Evolutionary conservation across 1,140 invertebrate species (phyloP), one percentile per base, ranked within the genome.

Genomic region (Drosophila eugracilis): DNA sequence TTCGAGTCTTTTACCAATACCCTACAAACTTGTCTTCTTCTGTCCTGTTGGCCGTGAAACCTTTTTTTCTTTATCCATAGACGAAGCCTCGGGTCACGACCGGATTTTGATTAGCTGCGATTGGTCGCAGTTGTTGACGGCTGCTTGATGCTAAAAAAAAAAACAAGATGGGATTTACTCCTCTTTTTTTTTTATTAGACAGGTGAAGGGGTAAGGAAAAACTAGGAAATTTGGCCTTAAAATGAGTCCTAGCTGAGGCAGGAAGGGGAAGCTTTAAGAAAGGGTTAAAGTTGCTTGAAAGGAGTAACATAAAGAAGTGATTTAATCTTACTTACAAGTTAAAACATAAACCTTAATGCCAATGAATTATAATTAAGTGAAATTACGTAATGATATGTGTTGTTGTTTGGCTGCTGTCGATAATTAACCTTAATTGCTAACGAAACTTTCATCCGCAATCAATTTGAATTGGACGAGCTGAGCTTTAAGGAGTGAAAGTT

Each of bases 71-170:
- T 47, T 60, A 59, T 59, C 45, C 0, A n/a, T 36, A 12, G 55
- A 17, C 14, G 9, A 14, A 12, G 37, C 9, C 17, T 36, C 17
- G 28, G 58, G 66, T 62, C 58, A 67, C 57, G 55, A 59, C 55
- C 32, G 32, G 28, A 21, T 28, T 70, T 70, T 70, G 66, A 70
- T 70, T 70, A 63, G 66, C 49, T 63, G 48, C 57, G 49, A 70
- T 70, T 67, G 65, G 55, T 44, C 55, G 65, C 65, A 67, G 65
- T 52, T 67, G 55, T 45, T 63, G 55, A 70, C 42, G 65, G 19
- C 9, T 15, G 17, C 32, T 36, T 32, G 58, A 62, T 24, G 37
- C 19, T 1, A 12, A 37, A 57, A 66, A 45, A 44, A 72, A 72
- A 72, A 14, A 17, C 26, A 28, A 28, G 22, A 28, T 24, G 37